phyloP scores from a whole-genome alignment of 2,888 invertebrate genomes.

The Toxonevra muliebris region DNA sequence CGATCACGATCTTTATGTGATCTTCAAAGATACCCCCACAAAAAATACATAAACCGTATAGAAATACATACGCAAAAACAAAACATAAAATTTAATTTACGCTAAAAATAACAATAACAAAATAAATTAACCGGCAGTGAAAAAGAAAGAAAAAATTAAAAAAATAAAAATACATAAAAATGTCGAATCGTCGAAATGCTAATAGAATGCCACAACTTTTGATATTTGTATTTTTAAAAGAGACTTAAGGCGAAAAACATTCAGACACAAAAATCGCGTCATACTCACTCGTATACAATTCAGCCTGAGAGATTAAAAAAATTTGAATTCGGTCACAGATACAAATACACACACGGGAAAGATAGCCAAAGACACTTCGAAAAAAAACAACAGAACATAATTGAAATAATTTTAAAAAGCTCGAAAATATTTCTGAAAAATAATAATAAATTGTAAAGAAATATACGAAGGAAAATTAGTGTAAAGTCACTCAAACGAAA shows the following conservation, averaged over 20 bases:
- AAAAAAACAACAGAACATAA: too few relatives aligned
- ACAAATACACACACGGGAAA: too few relatives aligned
- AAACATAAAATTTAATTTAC: not conserved
- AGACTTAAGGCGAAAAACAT: slow-evolving; percentile 22
- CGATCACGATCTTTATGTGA: too few relatives aligned
- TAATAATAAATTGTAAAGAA: slow-evolving; percentile 21
- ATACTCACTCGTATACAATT: too few relatives aligned
- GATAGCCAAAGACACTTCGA: too few relatives aligned
- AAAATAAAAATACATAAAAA: slow-evolving; percentile 39
- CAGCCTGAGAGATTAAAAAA: too few relatives aligned
- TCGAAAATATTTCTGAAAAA: not conserved
- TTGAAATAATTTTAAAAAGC: not conserved
- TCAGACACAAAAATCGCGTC: too few relatives aligned
- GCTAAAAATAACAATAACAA: not conserved
- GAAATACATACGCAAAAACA: not conserved
- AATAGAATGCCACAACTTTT: slow-evolving; percentile 42
- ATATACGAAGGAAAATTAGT: slow-evolving; percentile 19
- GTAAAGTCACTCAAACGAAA: not conserved
- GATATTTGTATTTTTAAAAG: slow-evolving; percentile 40
- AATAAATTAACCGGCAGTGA: not conserved
- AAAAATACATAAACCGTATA: not conserved
- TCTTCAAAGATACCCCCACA: not conserved
- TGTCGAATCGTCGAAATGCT: slow-evolving; percentile 52
- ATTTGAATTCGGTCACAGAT: too few relatives aligned
- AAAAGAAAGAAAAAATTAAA: not conserved